Evolutionary conservation across 1,140 invertebrate species (phyloP).

Genomic region (Anoplophora glabripennis): DNA sequence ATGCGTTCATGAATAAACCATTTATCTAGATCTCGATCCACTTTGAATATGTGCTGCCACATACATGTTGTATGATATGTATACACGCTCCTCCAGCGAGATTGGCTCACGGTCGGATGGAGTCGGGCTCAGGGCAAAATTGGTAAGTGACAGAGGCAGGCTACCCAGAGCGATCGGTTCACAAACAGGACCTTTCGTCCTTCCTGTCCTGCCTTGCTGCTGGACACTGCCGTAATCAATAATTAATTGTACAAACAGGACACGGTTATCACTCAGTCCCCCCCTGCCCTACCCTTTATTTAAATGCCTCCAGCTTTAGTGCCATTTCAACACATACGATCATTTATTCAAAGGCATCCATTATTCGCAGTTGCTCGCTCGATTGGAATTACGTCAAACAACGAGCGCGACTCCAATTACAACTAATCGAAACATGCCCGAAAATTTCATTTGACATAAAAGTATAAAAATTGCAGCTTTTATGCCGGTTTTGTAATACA

Average conservation of each 20-base stretch:
- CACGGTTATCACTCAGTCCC: too few species aligned
- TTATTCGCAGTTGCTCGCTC: too few species aligned
- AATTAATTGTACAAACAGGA: constrained; percentile 15
- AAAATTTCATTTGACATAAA: too few species aligned
- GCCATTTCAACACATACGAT: too few species aligned
- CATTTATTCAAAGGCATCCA: too few species aligned
- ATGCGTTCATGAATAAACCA: constrained; percentile 39
- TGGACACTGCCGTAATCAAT: constrained; percentile 2
- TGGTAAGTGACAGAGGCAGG: constrained; percentile 11
- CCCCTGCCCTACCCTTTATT: too few species aligned
- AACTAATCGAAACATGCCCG: too few species aligned
- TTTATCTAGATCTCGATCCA: constrained; percentile 38
- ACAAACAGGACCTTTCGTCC: constrained; percentile 3
- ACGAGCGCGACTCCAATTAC: too few species aligned
- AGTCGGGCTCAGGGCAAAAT: constrained; percentile 8
- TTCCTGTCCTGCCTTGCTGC: not conserved
- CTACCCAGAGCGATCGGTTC: constrained; percentile 3
- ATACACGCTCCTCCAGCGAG: constrained; percentile 22
- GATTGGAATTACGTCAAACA: too few species aligned
- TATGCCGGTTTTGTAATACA: too few species aligned
- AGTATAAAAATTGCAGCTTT: too few species aligned
- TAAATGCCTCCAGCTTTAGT: too few species aligned
- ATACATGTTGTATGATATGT: constrained; percentile 40
- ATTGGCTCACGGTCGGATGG: not conserved
- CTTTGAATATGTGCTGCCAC: constrained; percentile 36